Evolutionary conservation across 2,113 vertebrate species (phyloP).

Genomic region (Silurus glanis): DNA sequence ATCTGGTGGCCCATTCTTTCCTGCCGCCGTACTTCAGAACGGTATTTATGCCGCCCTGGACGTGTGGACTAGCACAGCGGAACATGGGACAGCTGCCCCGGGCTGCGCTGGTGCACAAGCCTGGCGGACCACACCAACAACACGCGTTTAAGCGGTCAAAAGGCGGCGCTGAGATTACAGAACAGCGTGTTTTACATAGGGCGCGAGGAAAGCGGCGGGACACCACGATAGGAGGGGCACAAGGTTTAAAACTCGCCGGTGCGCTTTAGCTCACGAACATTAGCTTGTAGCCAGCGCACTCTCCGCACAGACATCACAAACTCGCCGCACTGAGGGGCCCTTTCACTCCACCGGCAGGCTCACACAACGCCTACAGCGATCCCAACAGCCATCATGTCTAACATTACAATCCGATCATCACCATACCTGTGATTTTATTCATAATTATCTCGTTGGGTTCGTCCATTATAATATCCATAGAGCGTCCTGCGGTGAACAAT

Average conservation of each 20-base stretch:
- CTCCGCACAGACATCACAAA: constrained; percentile 62
- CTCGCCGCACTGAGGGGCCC: constrained; percentile 65
- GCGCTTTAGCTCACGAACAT: constrained; percentile 43
- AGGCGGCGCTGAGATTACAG: neutral
- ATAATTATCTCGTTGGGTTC: constrained; percentile 66
- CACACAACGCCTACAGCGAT: neutral
- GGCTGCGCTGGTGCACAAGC: neutral
- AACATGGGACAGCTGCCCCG: constrained; percentile 8
- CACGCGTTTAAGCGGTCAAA: neutral
- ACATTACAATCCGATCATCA: constrained; percentile 5
- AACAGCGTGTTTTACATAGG: neutral
- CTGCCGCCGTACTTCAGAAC: neutral
- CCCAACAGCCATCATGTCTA: neutral
- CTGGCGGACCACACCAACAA: neutral
- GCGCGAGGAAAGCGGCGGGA: neutral
- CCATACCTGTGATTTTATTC: constrained; percentile 72
- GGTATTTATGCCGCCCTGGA: neutral
- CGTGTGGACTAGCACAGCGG: neutral
- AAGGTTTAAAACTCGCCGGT: constrained; percentile 66
- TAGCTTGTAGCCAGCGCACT: constrained; percentile 33
- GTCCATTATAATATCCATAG: constrained; percentile 79
- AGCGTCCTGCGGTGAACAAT: constrained; percentile 83
- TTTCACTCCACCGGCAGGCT: constrained; percentile 51
- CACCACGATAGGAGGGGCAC: constrained; percentile 69
- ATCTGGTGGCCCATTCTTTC: constrained; percentile 23